phyloP scores from a whole-genome alignment of 37 sponge, comb jelly and placozoan genomes.

The Agelas oroides region DNA sequence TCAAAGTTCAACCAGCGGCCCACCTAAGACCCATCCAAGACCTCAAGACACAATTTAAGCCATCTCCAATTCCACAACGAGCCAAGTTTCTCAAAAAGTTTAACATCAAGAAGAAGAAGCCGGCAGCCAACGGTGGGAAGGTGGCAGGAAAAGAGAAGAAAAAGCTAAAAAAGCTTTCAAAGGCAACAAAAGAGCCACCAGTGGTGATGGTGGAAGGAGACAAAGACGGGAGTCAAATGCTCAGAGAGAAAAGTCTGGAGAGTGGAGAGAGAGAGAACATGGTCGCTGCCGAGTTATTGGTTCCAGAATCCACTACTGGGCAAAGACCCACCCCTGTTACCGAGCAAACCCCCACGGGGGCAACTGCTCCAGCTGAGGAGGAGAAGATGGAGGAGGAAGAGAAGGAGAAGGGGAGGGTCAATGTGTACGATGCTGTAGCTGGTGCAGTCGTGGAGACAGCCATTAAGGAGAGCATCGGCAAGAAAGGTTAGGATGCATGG shows the following conservation, averaged over 20 bases:
- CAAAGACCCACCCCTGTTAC: too few species aligned
- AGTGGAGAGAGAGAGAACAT: too few species aligned
- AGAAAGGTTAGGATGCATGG: background rate
- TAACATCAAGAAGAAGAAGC: background rate
- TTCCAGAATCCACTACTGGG: too few species aligned
- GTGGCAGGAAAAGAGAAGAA: background rate
- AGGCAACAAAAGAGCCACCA: background rate
- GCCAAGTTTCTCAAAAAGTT: slow-evolving; percentile 5
- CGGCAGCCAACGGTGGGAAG: background rate
- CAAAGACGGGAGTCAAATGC: background rate
- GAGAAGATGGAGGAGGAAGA: background rate
- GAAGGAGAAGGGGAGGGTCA: background rate
- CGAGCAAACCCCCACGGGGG: background rate
- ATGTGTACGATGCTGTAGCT: background rate
- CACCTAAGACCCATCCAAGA: too few species aligned
- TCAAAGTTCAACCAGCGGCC: background rate
- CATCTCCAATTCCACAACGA: slow-evolving; percentile 11
- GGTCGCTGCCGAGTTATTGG: too few species aligned
- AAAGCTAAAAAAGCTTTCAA: background rate
- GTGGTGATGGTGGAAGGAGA: background rate
- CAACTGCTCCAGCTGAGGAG: background rate
- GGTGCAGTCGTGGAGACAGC: background rate
- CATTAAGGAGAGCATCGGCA: background rate
- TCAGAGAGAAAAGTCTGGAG: too few species aligned
- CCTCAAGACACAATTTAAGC: background rate